A percentile compares a stretch with the other conserved stretches of the same genome.
Conservation (phyloP, 2,113 vertebrate species). For the Phyllopteryx taeniolatus region DNA sequence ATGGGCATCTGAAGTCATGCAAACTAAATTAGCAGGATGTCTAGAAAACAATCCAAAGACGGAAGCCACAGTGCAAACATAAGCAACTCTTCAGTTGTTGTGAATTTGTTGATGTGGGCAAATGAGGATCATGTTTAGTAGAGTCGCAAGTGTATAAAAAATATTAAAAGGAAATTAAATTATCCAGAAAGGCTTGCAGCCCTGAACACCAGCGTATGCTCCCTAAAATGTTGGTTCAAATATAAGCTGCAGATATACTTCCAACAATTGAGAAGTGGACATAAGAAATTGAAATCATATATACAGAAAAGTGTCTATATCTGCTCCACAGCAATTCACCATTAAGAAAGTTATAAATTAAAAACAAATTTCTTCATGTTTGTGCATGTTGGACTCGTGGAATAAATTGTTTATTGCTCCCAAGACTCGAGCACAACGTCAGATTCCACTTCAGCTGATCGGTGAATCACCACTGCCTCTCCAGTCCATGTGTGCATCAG, state of each 20-base stretch:
- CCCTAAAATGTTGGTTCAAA: too few species aligned
- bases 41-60: not conserved
- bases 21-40: not conserved
- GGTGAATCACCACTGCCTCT: not conserved
- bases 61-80: not conserved
- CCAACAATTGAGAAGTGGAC: too few species aligned
- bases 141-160: too few species aligned
- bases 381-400: not conserved
- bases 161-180: not conserved
- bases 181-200: not conserved
- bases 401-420: not conserved
- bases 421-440: not conserved
- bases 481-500: not conserved
- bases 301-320: too few species aligned
- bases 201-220: too few species aligned
- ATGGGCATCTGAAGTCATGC: not conserved
- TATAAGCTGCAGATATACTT: too few species aligned
- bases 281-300: too few species aligned
- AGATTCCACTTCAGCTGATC: not conserved
- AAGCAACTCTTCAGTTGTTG: not conserved
- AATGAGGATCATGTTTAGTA: too few species aligned
- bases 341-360: not conserved
- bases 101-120: too few species aligned
- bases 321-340: not conserved
- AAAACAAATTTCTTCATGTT: not conserved